phyloP scores from a whole-genome alignment of 1,140 invertebrate genomes.

The Melitaea cinxia region DNA sequence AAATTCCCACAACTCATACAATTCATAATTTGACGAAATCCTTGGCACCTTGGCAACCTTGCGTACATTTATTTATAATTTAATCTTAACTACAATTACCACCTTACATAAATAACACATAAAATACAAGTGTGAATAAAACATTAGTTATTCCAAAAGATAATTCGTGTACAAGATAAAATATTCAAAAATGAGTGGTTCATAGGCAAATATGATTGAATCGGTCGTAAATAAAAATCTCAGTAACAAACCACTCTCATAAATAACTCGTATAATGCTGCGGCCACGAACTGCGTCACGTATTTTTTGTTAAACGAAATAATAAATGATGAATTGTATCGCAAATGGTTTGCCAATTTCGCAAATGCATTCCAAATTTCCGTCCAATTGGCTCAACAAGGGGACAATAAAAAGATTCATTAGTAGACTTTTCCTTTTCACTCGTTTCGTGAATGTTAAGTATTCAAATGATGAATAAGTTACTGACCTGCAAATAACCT shows the following conservation, averaged over 20 bases:
- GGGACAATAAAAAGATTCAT: constrained; percentile 19
- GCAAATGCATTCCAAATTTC: constrained; percentile 33
- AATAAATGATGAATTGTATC: constrained; percentile 33
- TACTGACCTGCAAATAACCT: constrained; percentile 6
- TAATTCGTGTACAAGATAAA: not conserved
- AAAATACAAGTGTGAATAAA: not conserved
- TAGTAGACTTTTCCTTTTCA: constrained; percentile 24
- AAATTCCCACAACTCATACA: constrained; percentile 2
- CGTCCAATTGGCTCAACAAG: constrained; percentile 23
- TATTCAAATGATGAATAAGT: constrained; percentile 2
- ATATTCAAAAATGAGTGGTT: not conserved
- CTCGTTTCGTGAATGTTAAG: constrained; percentile 10
- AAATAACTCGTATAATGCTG: constrained; percentile 26
- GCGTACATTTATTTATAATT: not conserved
- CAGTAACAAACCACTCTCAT: constrained; percentile 17
- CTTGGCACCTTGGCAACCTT: constrained; percentile 5
- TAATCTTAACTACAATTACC: not conserved
- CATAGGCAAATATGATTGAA: constrained; percentile 18
- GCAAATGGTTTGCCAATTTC: constrained; percentile 28
- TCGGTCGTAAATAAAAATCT: constrained; percentile 23
- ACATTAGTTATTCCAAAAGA: not conserved
- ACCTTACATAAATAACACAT: not conserved
- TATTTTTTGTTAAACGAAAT: constrained; percentile 26
- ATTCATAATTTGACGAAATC: not conserved
- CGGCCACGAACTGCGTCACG: constrained; percentile 17